These are phyloP conservation scores for Andricus quercusramuli DNA, from an alignment of 2,888 invertebrate genomes.

Conservation along the genomic window DNA sequence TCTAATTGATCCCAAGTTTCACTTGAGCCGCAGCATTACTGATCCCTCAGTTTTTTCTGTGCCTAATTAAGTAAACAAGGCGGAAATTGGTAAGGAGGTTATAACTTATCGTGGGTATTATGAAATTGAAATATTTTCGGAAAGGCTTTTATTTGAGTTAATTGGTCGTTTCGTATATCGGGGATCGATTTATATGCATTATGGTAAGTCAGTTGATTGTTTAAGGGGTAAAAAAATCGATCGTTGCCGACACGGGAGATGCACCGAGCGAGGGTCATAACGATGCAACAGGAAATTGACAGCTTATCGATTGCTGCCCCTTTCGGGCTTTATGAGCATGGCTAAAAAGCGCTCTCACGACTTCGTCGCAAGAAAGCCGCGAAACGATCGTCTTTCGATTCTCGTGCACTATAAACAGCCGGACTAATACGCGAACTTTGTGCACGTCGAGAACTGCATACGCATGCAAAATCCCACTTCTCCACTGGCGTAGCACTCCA, in stretches of 20 bases:
- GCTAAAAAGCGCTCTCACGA: conserved; percentile 23
- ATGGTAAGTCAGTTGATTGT: conserved; percentile 20
- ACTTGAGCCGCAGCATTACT: too few relatives aligned
- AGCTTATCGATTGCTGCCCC: conserved; percentile 32
- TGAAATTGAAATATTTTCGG: not conserved
- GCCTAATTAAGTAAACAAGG: not conserved
- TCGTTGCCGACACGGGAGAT: conserved; percentile 1
- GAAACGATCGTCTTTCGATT: conserved; percentile 31
- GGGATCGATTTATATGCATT: conserved; percentile 14
- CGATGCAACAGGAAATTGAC: conserved; percentile 40
- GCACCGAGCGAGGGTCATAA: conserved; percentile 29
- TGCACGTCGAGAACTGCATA: not conserved
- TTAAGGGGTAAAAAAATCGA: conserved; percentile 21
- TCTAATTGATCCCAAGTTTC: too few relatives aligned
- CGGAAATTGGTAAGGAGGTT: not conserved
- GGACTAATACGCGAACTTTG: conserved; percentile 24
- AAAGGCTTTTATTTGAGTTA: conserved; percentile 7
- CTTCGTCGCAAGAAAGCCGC: conserved; percentile 18
- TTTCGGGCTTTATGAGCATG: conserved; percentile 31
- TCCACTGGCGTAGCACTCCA: not conserved
- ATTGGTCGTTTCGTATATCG: conserved; percentile 9
- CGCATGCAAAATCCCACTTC: not conserved
- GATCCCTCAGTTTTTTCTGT: too few relatives aligned
- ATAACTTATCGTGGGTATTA: not conserved
- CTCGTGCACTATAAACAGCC: conserved; percentile 30